Base-by-base conservation (phyloP, 1,140 invertebrate genomes). In the Drosophila bocqueti region DNA sequence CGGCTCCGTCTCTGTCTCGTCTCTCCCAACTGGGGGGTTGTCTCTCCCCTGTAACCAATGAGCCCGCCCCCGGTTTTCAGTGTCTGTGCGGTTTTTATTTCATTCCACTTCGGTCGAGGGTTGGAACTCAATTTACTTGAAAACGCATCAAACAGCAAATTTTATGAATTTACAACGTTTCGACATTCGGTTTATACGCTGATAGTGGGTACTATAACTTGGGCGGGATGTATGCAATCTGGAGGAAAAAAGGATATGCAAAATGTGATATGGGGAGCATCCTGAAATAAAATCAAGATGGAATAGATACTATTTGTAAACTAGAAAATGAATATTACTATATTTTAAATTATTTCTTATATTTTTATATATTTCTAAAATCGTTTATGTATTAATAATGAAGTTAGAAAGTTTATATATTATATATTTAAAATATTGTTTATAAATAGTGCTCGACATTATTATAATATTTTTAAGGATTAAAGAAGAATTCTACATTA, bases 111-210 rank as follows among this genome's bases (percentile, higher is more conserved):
- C 74, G 84, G 83, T 74, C 76, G 85, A 85, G 85, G 85, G 85
- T 89, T 89, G 84, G 85, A 89, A 89, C 85, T 89, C 85, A 89
- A 89, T 89, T 89, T 89, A 90, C 85, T 90, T 89, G 85, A 85
- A 89, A 89, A 89, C 85, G 85, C 85, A 89, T 89, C 85, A 90
- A 89, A 89, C 85, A 89, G 85, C 85, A 89, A 89, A 89, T 89
- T 89, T 89, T 89, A 89, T 89, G 85, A 89, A 89, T 89, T 89
- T 89, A 89, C 85, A 89, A 90, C 85, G 81, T 85, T 89, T 89
- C 85, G 79, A 76, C 80, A 61, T 75, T 86, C 67, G 59, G 52
- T 47, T 50, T 26, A n/a, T 61, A 65, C 75, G 7, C 43, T 45
- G 18, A n/a, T 43, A 50, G n/a, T 26, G 45, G 43, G 63, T 55